Conservation (phyloP, 2,797 vertebrate species). For the Channa striata region DNA sequence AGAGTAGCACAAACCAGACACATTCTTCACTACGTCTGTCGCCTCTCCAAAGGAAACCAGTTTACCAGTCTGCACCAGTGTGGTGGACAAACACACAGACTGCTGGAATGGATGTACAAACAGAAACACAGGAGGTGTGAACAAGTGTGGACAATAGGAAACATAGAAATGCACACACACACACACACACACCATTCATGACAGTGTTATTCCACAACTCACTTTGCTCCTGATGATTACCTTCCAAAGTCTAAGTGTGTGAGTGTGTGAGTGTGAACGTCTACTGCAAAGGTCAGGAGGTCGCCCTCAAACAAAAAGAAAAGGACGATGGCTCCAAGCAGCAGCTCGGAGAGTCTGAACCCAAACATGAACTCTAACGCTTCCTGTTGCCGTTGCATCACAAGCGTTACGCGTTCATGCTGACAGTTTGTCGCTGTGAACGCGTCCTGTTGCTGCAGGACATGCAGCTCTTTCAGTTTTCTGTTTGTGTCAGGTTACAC, state of each 20-base stretch:
- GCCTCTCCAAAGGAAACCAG: slow-evolving; percentile 20
- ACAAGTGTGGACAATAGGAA: slow-evolving; percentile 39
- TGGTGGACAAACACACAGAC: slow-evolving; percentile 58
- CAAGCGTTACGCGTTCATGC: too few species aligned
- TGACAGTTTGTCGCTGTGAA: too few species aligned
- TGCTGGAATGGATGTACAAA: slow-evolving; percentile 49
- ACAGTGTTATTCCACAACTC: slow-evolving; percentile 53
- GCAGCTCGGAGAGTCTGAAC: background rate
- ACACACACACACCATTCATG: slow-evolving; percentile 23
- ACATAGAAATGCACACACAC: slow-evolving; percentile 17
- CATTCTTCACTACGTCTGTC: slow-evolving; percentile 58
- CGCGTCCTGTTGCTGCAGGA: too few species aligned
- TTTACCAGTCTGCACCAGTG: slow-evolving; percentile 49
- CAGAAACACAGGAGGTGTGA: slow-evolving; percentile 51
- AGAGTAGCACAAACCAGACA: background rate
- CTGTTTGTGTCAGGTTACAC: too few species aligned
- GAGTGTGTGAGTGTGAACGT: too few species aligned
- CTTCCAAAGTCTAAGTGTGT: slow-evolving; percentile 24
- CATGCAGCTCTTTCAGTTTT: too few species aligned
- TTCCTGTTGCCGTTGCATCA: too few species aligned
- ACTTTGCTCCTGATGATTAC: slow-evolving; percentile 43
- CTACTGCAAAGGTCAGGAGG: slow-evolving; percentile 37
- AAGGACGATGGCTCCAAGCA: background rate
- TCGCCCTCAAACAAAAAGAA: slow-evolving; percentile 32
- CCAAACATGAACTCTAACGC: too few species aligned